Evolutionary conservation across 1,140 invertebrate genomes (phyloP).

Genomic region (Pristionchus pacificus): DNA sequence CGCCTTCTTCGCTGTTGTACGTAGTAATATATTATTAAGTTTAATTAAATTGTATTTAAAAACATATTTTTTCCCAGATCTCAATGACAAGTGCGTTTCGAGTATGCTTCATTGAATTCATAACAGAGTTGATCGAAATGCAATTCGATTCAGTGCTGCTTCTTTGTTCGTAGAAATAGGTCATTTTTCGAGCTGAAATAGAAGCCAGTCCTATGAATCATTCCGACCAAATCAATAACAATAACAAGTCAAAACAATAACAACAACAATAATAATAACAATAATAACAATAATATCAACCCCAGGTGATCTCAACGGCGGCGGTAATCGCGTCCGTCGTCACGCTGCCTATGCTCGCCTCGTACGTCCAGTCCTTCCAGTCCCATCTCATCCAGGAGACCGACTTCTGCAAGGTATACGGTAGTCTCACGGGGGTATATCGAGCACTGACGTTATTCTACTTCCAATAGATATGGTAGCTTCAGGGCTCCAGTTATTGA

Average conservation of each 20-base stretch:
- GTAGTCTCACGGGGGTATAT: too few relatives aligned
- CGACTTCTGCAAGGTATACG: conserved; percentile 49
- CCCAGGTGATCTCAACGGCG: conserved; percentile 29
- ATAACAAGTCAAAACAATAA: too few relatives aligned
- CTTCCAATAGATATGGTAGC: background rate
- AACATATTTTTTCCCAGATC: background rate
- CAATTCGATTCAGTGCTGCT: background rate
- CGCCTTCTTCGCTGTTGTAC: conserved; percentile 40
- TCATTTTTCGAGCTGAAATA: too few relatives aligned
- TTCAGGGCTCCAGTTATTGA: background rate
- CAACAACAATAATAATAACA: too few relatives aligned
- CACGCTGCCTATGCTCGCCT: conserved; percentile 57
- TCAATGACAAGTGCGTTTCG: too few relatives aligned
- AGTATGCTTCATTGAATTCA: too few relatives aligned
- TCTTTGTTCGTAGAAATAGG: background rate
- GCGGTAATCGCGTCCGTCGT: conserved; percentile 44
- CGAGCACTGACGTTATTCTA: background rate
- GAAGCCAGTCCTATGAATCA: too few relatives aligned
- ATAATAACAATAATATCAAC: too few relatives aligned
- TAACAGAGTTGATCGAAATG: too few relatives aligned
- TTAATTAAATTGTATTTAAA: background rate
- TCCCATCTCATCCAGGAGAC: conserved; percentile 14
- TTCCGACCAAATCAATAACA: too few relatives aligned
- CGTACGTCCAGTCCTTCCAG: conserved; percentile 56
- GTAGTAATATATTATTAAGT: background rate